phyloP scores from a whole-genome alignment of 2,113 vertebrate genomes.

The Sapajus apella region DNA sequence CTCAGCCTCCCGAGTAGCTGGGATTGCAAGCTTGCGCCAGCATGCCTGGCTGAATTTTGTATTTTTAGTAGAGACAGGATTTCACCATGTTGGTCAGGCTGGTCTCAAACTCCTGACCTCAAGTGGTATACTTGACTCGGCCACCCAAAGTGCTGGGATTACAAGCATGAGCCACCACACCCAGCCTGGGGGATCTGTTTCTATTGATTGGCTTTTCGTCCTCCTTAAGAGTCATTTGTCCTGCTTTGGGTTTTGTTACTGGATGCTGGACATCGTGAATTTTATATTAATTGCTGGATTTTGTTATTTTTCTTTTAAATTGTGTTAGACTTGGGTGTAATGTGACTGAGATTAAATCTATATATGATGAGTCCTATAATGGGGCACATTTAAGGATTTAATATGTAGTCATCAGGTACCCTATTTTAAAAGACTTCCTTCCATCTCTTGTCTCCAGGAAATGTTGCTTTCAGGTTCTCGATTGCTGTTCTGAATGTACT shows the following conservation, averaged over 20 bases:
- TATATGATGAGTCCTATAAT: background rate
- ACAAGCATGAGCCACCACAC: too few relatives aligned
- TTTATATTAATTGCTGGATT: background rate
- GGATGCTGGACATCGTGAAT: too few relatives aligned
- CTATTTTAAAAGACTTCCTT: background rate
- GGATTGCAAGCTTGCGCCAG: too few relatives aligned
- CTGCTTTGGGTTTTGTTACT: background rate
- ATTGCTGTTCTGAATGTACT: background rate
- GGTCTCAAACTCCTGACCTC: too few relatives aligned
- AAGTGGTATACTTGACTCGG: too few relatives aligned
- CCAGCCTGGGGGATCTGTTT: background rate
- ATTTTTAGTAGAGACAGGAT: too few relatives aligned
- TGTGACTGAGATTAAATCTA: background rate
- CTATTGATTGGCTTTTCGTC: background rate
- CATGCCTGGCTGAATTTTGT: too few relatives aligned
- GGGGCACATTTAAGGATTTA: too few relatives aligned
- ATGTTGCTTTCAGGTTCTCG: background rate
- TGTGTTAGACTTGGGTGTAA: background rate
- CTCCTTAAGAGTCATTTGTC: background rate
- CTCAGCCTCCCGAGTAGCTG: too few relatives aligned
- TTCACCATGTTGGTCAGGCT: too few relatives aligned
- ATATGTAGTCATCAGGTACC: accelerated
- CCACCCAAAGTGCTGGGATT: too few relatives aligned
- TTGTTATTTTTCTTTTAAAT: background rate
- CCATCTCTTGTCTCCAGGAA: background rate